Base-by-base conservation (phyloP, 1,140 invertebrate genomes). In the Globodera rostochiensis region DNA sequence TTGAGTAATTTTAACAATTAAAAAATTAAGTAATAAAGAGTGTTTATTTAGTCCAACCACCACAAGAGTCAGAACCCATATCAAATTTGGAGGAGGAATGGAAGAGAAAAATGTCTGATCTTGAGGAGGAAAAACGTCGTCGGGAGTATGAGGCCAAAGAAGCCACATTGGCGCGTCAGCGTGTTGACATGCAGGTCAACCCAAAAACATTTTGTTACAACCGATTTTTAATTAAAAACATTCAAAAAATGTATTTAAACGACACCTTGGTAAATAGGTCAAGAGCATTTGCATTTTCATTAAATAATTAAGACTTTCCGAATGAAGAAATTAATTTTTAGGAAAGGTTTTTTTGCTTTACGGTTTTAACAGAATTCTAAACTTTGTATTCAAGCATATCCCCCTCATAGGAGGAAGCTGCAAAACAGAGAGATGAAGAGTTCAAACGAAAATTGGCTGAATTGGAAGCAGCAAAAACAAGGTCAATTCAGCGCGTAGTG, bases 51-150 rank as follows among this genome's bases (percentile, higher is more conserved):
- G 57, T 64, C 15, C 57, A 64, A 1, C 57, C 36, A 36, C 36
- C 11, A 1, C 57, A 53, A 53, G 53, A 53, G 15, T 1, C 53
- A 9, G 53, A 15, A 9, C 8, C 57, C 11, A 6, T 64, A 19
- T 64, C 57, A 64, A 64, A 64, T 19, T 45, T 71, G 1, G 69
- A 71, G 19, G 25, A 71, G 11, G 69, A 71, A 19, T 71, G 69
- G 69, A 71, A 71, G 25, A 71, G 25, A 47, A 71, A 71, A 71
- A 25, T 71, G 25, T n/a, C 69, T 5, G 69, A 71, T 6, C 46
- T 71, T 36, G 69, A 71, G 7, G 69, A 36, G 69, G 69, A 71
- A 47, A 71, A 71, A 19, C 69, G 69, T 9, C 69, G 69, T 11
- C 25, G 46, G 36, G 69, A 25, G 4, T 11, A 71, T 36, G 69